Base-by-base conservation (phyloP, 2,888 invertebrate species). In the Eupithecia centaureata region DNA sequence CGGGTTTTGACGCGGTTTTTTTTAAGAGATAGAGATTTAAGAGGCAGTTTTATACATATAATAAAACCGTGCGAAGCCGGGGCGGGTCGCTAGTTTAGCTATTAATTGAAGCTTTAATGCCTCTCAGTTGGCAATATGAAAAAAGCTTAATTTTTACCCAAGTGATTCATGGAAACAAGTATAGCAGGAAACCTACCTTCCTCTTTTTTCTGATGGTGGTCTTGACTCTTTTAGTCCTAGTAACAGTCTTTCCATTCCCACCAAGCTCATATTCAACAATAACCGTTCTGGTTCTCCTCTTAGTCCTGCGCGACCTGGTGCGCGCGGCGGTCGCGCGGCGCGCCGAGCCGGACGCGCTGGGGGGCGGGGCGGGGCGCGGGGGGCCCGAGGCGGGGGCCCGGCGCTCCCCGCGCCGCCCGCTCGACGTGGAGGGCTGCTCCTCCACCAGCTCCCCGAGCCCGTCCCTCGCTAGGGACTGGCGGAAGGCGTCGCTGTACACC, bases 261-360 rank as follows among this genome's bases (percentile, higher is more conserved):
- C 95, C 93, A 4, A 95, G 85, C 82, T 95, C 95, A 82, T 95
- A 96, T 73, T 95, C 95, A n/a, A 95, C 94, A 5, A 95, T 94
- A 63, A 95, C 95, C 71, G 95, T 95, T 78, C 94, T 94, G 68
- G 94, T 91, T 71, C 93, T 88, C 58, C 90, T 80, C 47, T 81
- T 86, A 15, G 80, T 79, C 73, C 86, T 90, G 68, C 86, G 86
- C 18, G 42, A 42, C 58, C 32, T 74, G 70, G 15, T 51, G 76
- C 71, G 13, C 56, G 70, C 8, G 63, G 70, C 10, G 75, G 70
- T 22, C 0, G 79, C 33, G 22, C 59, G 62, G 8, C 42, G 35
- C 10, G 66, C 60, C 10, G 63, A 57, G 52, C 27, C n/a, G 30
- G 63, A 18, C 13, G 60, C 47, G 67, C 32, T n/a, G n/a, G n/a